Evolutionary conservation across 2,888 invertebrate species (phyloP).

Genomic region (Dicranocentrus wangi): DNA sequence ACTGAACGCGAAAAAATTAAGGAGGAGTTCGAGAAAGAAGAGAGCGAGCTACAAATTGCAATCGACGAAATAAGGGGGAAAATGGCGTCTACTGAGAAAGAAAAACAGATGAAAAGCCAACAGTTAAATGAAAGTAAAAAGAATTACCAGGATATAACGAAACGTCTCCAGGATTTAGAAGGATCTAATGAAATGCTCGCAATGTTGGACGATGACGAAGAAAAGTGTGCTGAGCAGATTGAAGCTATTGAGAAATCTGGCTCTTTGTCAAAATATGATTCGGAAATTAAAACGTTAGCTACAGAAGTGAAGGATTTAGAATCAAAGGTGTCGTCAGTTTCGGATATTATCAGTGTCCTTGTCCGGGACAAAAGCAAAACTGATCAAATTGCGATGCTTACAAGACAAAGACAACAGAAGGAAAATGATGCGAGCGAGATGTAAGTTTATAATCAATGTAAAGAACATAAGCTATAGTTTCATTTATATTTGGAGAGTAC

Average conservation of each 20-base stretch:
- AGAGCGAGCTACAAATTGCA: slow-evolving; percentile 78
- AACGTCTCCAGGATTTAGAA: slow-evolving; percentile 77
- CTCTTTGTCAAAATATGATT: slow-evolving; percentile 75
- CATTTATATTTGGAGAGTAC: no score
- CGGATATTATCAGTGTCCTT: slow-evolving; percentile 78
- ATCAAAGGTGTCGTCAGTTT: slow-evolving; percentile 79
- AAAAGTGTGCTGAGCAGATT: slow-evolving; percentile 76
- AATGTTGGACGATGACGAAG: slow-evolving; percentile 86
- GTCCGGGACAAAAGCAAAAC: slow-evolving; percentile 86
- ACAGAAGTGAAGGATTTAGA: slow-evolving; percentile 81
- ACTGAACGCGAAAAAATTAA: slow-evolving; percentile 68
- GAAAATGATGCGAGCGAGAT: slow-evolving; percentile 67
- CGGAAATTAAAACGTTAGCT: slow-evolving; percentile 83
- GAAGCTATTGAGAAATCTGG: slow-evolving; percentile 65
- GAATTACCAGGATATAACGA: slow-evolving; percentile 78
- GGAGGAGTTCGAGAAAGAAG: slow-evolving; percentile 75
- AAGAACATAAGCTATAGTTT: no score
- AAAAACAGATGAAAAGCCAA: slow-evolving; percentile 79
- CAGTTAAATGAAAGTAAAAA: slow-evolving; percentile 78
- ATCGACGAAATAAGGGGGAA: slow-evolving; percentile 77
- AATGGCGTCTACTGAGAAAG: slow-evolving; percentile 81
- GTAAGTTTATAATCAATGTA: slow-evolving; percentile 45
- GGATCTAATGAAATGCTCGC: slow-evolving; percentile 64
- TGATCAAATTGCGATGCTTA: slow-evolving; percentile 83
- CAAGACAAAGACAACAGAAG: slow-evolving; percentile 68